A percentile compares a stretch with the other conserved stretches of the same genome.
These are phyloP conservation scores for Loripinus fragilis DNA, from an alignment of 2,888 invertebrate species.

Conservation along the genomic window DNA sequence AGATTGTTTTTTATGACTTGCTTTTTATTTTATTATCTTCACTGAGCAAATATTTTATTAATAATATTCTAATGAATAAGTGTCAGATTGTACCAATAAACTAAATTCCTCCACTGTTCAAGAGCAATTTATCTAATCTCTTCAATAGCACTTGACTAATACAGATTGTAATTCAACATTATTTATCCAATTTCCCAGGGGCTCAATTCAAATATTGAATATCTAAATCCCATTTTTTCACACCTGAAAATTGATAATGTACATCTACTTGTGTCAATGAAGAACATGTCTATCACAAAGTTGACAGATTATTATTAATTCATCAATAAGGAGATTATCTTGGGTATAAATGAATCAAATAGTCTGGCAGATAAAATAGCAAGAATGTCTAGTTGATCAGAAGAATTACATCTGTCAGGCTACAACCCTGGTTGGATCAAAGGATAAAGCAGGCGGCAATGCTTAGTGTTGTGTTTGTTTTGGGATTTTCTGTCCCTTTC, in stretches of 20 bases:
- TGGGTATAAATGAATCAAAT: conserved; percentile 4
- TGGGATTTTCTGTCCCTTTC: no score
- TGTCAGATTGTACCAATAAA: no score
- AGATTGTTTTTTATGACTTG: no score
- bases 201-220: conserved; percentile 17
- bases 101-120: neutral
- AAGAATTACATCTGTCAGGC: neutral
- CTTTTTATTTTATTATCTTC: no score
- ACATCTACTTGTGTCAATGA: conserved; percentile 26
- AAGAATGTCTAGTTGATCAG: neutral
- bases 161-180: neutral
- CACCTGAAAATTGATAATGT: conserved; percentile 11
- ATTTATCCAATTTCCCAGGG: conserved; percentile 4
- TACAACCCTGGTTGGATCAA: neutral
- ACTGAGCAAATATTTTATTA: no score
- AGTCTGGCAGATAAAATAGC: neutral
- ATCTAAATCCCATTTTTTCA: conserved; percentile 17
- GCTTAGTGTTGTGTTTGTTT: no score
- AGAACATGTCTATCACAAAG: conserved; percentile 39
- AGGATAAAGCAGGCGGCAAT: neutral
- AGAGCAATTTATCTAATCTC: conserved; percentile 9
- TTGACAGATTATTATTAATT: conserved; percentile 55
- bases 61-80: no score
- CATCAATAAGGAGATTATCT: conserved; percentile 32
- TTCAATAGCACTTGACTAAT: conserved; percentile 1